Evolutionary conservation across 2,888 invertebrate genomes (phyloP).

Genomic region (Chouioia cunea): DNA sequence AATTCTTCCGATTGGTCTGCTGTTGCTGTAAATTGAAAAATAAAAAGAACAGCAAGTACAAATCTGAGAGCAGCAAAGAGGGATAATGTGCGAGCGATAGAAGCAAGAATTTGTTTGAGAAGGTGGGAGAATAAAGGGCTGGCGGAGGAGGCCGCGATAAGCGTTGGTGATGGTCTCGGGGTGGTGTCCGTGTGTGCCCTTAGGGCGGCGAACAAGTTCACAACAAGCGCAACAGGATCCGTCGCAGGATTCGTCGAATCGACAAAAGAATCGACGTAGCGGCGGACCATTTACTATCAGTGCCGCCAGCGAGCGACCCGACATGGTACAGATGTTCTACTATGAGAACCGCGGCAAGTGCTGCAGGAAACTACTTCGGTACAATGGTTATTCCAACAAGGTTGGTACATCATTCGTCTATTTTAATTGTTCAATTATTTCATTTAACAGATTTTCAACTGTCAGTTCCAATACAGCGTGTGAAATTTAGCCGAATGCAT

Average conservation of each 20-base stretch:
- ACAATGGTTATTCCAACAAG: constrained; percentile 87
- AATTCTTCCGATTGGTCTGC: too few species aligned
- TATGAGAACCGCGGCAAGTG: constrained; percentile 86
- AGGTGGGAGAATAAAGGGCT: constrained; percentile 39
- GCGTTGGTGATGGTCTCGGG: constrained; percentile 67
- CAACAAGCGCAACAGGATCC: constrained; percentile 49
- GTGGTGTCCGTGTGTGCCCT: constrained; percentile 70
- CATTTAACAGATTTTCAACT: constrained; percentile 17
- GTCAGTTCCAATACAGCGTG: neutral
- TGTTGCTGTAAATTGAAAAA: too few species aligned
- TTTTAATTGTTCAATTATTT: constrained; percentile 15
- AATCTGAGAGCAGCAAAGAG: constrained; percentile 6
- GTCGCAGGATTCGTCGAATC: constrained; percentile 38
- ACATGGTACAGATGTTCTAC: constrained; percentile 77
- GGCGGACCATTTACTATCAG: constrained; percentile 66
- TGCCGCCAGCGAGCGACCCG: constrained; percentile 64
- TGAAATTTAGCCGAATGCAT: too few species aligned
- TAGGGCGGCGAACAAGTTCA: constrained; percentile 62
- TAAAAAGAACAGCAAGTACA: too few species aligned
- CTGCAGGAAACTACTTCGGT: constrained; percentile 83
- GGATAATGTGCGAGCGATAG: constrained; percentile 15
- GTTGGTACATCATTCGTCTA: constrained; percentile 66
- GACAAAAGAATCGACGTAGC: constrained; percentile 49
- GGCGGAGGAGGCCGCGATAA: constrained; percentile 55
- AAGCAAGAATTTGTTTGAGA: constrained; percentile 31